Base-by-base conservation (phyloP, 2,797 vertebrate genomes). In the Lepus townsendii region DNA sequence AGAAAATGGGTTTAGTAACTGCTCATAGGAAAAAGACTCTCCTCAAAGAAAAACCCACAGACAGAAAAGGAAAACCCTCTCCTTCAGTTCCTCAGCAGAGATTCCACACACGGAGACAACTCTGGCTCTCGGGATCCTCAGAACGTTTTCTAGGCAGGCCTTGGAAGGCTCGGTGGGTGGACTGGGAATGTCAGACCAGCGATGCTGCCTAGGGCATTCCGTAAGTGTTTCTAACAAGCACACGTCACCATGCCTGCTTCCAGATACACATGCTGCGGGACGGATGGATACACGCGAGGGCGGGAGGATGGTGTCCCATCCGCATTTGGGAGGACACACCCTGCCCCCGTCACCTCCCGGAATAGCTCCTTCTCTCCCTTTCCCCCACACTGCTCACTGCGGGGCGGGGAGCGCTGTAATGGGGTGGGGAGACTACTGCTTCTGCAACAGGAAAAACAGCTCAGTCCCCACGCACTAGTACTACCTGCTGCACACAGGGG, bases 81-180 rank as follows among this genome's bases (percentile, higher is more conserved):
- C 60, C 27, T 42, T 65, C 26, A 12, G 7, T 83, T 54, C 26
- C 26, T 16, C 47, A 91, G 27, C 52, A 72, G 54, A 63, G 16
- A 72, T 35, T 82, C 57, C 30, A 35, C 35, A 73, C 82, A 73
- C 13, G 10, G 30, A 71, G 65, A 57, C 9, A 50, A 47, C 22
- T 32, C 32, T 30, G 38, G 42, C 50, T 52, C 19, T 60, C 75
- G 68, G 14, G 63, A 32, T 47, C 84, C 27, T 84, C 20, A 60
- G 72, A n/a, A 84, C 47, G 38, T 84, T 75, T 91, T 76, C 79
- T 69, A 69, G 35, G 52, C 17, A 90, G 32, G n/a, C 27, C 82
- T 35, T 47, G 26, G 66, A 73, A 35, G 4, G 7, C 9, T 83
- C 52, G 26, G 13, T 32, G 10, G 20, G 20, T 42, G 32, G 42